phyloP scores from a whole-genome alignment of 2,113 vertebrate species.

The Maccullochella peelii region DNA sequence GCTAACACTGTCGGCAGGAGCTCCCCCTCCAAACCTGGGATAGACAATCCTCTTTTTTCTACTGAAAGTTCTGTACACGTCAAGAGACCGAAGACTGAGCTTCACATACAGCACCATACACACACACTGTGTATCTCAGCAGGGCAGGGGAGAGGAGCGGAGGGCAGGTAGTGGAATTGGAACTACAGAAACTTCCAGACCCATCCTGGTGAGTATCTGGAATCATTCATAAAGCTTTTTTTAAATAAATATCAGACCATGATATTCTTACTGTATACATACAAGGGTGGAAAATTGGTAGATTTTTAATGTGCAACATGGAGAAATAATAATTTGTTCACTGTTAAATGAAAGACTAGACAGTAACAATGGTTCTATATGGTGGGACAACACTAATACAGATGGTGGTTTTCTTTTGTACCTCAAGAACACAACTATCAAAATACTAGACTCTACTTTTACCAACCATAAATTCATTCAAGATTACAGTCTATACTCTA shows the following conservation, averaged over 20 bases:
- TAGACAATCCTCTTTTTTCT: conserved; percentile 16
- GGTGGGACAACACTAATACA: not conserved
- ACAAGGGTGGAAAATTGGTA: not conserved
- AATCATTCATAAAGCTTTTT: not conserved
- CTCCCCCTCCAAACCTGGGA: not conserved
- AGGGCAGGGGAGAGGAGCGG: conserved; percentile 37
- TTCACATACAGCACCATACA: not conserved
- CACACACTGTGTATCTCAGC: conserved; percentile 58
- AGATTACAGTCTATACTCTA: not conserved
- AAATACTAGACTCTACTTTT: not conserved
- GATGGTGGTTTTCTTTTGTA: not conserved
- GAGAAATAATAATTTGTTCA: not conserved
- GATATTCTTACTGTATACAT: not conserved
- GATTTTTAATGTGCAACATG: not conserved
- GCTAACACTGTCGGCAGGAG: not conserved
- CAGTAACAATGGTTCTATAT: conserved; percentile 6
- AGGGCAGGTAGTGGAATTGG: conserved; percentile 35
- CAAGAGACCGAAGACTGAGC: conserved; percentile 7
- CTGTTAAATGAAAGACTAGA: not conserved
- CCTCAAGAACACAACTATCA: not conserved
- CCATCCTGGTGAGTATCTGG: conserved; percentile 66
- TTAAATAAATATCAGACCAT: not conserved
- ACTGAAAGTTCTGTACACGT: not conserved
- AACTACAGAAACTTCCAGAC: conserved; percentile 29
- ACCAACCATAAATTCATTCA: conserved; percentile 1